These are phyloP conservation scores for Drosophila ironensis DNA, from an alignment of 1,140 invertebrate species.

Conservation along the genomic window DNA sequence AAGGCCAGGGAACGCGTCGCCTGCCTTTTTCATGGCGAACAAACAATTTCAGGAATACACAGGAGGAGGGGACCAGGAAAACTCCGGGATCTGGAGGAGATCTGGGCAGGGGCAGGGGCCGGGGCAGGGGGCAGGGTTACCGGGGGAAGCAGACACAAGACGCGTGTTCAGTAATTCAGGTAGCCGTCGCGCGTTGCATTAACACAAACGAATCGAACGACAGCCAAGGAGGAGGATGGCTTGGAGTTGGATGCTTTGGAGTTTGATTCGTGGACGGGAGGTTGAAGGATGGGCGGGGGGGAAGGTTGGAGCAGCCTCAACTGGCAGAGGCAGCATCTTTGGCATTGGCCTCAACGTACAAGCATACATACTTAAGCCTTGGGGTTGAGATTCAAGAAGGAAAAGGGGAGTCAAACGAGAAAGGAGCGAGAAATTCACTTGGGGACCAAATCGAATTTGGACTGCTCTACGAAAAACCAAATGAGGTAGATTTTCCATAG, in stretches of 20 bases:
- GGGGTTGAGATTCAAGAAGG: not conserved
- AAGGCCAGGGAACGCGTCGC: conserved; percentile 59
- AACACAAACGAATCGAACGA: conserved; percentile 78
- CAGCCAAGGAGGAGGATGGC: conserved; percentile 50
- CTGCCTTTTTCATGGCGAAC: conserved; percentile 61
- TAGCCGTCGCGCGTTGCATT: conserved; percentile 81
- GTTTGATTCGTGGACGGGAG: not conserved
- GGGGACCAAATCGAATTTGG: not conserved
- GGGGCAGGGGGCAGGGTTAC: conserved; percentile 4
- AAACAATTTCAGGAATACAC: conserved; percentile 72
- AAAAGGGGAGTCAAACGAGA: conserved; percentile 17
- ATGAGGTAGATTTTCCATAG: not conserved
- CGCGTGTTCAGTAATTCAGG: conserved; percentile 82
- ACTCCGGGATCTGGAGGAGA: conserved; percentile 5
- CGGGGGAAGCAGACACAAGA: conserved; percentile 75
- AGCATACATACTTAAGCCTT: no score
- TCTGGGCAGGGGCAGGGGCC: not conserved
- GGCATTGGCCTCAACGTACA: conserved; percentile 31
- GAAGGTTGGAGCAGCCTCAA: conserved; percentile 20
- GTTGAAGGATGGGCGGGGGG: conserved; percentile 8
- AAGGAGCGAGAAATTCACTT: conserved; percentile 16
- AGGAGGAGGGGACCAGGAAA: conserved; percentile 27
- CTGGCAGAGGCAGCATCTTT: conserved; percentile 33
- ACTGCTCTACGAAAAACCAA: conserved; percentile 26
- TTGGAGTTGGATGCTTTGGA: conserved; percentile 4